Evolutionary conservation across 2,113 vertebrate genomes (phyloP).

Genomic region (Pagrus major): DNA sequence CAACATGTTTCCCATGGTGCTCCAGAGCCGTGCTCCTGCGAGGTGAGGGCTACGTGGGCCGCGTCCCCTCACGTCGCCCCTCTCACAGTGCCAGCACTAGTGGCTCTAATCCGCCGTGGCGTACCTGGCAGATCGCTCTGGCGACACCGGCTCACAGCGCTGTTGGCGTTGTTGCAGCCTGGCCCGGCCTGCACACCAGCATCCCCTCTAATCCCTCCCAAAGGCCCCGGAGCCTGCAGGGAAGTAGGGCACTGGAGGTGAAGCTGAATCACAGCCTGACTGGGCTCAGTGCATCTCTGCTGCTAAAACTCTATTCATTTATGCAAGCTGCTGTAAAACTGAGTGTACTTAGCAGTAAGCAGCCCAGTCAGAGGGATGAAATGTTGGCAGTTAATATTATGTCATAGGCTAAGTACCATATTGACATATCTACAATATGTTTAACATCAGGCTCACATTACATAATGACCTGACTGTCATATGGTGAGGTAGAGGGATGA

Average conservation of each 20-base stretch:
- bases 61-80: slow-evolving; percentile 68
- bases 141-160: slow-evolving; percentile 70
- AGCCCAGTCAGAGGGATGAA: no score
- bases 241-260: slow-evolving; percentile 69
- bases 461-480: no score
- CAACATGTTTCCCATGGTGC: slow-evolving; percentile 47
- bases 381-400: no score
- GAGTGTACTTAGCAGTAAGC: background rate
- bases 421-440: no score
- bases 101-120: slow-evolving; percentile 77
- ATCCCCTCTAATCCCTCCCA: slow-evolving; percentile 66
- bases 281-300: background rate
- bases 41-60: slow-evolving; percentile 44
- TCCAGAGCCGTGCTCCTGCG: slow-evolving; percentile 11
- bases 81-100: slow-evolving; percentile 70
- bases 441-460: no score
- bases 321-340: background rate
- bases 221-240: slow-evolving; percentile 37
- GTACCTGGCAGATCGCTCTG: slow-evolving; percentile 81
- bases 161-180: slow-evolving; percentile 62
- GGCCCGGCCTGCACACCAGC: slow-evolving; percentile 59
- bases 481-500: no score
- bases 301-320: background rate
- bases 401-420: no score
- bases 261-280: slow-evolving; percentile 15